Evolutionary conservation across 2,797 vertebrate genomes (phyloP), one percentile per base, ranked within the genome.

Genomic region (Rhabdomys pumilio): DNA sequence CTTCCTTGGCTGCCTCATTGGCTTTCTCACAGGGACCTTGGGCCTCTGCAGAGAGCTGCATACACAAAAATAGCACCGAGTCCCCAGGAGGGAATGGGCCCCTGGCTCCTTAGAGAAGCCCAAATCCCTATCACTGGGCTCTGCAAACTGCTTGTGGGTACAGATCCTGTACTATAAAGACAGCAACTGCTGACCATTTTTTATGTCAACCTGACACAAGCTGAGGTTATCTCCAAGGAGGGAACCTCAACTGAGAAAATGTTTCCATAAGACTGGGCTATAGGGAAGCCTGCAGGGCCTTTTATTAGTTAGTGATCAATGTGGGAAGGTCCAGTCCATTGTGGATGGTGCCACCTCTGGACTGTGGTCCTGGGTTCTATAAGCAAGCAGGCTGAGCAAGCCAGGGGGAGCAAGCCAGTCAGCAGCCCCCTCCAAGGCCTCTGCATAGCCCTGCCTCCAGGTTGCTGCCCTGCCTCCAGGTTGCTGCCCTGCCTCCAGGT

Each of bases 61-160:
- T 12, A 69, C 92, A 76, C 97, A 90, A 57, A 97, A 98, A 97
- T 92, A 97, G 97, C 97, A 87, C 4, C 11, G 0, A 44, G 81
- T 17, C 65, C 90, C 89, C 50, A 29, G 26, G 67, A 89, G 93
- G 92, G 38, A 76, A 57, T 0, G 31, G 65, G 82, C 50, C 55
- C 17, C 20, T 8, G 0, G 91, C 53, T 90, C 53, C 55, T 57
- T 0, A 0, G 65, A 95, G 88, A 41, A 73, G n/a, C 75, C 65
- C 73, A 59, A 80, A 50, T 20, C 22, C 26, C 19, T 38, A 63
- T 29, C 31, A 20, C 57, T 50, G 2, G 15, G 0, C 34, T 22
- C 50, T 4, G 5, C 31, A 29, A 69, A 31, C 73, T 75, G 41
- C 69, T 34, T 0, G 3, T 6, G 38, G 72, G 31, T 47, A 5